These are phyloP conservation scores for Lemur catta DNA, from an alignment of 2,797 vertebrate species.

Conservation along the genomic window DNA sequence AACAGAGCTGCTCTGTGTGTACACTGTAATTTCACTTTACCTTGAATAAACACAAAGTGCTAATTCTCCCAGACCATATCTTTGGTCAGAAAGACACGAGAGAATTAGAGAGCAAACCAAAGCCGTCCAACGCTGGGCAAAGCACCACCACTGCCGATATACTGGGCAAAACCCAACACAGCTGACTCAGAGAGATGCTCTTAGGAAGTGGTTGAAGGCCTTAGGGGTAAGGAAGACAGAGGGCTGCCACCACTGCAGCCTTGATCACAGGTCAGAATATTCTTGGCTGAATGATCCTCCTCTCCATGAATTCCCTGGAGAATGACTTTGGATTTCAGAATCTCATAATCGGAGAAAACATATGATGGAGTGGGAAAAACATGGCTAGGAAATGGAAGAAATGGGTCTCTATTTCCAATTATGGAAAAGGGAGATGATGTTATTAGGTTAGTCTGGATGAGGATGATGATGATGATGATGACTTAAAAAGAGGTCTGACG, in stretches of 20 bases:
- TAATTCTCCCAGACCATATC: not conserved
- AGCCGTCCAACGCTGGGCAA: not conserved
- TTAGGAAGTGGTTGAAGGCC: slow-evolving; percentile 42
- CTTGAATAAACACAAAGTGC: not conserved
- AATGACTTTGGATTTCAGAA: not conserved
- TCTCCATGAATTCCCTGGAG: slow-evolving; percentile 38
- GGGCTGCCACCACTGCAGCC: not conserved
- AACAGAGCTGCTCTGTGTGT: not conserved
- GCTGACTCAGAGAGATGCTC: not conserved
- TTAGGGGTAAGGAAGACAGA: not conserved
- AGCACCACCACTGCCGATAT: not conserved
- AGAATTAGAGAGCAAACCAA: slow-evolving; percentile 30
- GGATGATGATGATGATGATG: not conserved
- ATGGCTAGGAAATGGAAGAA: not conserved
- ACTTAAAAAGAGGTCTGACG: not conserved
- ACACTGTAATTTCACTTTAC: not conserved
- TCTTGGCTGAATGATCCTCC: not conserved
- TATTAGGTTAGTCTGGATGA: not conserved
- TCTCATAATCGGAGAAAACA: not conserved
- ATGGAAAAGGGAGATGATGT: not conserved
- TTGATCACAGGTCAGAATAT: not conserved
- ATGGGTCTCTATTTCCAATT: not conserved
- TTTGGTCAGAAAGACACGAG: slow-evolving; percentile 38
- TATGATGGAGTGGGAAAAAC: not conserved
- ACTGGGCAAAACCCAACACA: slow-evolving; percentile 1